Evolutionary conservation across 2,113 vertebrate genomes (phyloP).

Genomic region (Ahaetulla prasina): DNA sequence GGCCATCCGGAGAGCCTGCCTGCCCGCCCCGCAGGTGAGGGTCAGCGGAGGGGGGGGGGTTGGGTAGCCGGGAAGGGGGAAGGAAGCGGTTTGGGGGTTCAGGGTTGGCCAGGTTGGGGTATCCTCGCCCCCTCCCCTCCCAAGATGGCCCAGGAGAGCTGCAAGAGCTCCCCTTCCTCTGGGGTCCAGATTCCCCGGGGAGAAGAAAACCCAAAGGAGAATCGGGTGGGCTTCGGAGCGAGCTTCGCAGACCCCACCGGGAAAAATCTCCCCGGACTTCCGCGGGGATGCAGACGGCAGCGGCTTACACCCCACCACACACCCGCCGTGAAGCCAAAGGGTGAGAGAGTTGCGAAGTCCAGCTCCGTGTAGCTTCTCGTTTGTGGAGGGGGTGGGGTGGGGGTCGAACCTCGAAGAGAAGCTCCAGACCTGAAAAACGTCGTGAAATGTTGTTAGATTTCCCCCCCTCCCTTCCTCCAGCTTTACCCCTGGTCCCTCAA

Average conservation of each 20-base stretch:
- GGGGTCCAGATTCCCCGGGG: background rate
- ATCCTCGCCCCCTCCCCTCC: too few species aligned
- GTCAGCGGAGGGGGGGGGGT: rapidly evolving
- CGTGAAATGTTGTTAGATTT: background rate
- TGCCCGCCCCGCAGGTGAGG: conserved; percentile 81
- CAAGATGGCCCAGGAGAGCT: background rate
- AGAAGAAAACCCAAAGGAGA: background rate
- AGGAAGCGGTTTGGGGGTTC: background rate
- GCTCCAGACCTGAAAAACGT: background rate
- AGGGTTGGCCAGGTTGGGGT: background rate
- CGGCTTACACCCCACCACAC: rapidly evolving
- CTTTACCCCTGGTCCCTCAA: background rate
- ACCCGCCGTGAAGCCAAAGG: background rate
- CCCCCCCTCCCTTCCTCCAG: background rate
- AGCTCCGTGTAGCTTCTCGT: background rate
- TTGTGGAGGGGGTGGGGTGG: background rate
- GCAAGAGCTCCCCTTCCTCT: background rate
- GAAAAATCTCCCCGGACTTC: background rate
- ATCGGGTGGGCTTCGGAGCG: background rate
- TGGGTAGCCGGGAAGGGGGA: background rate
- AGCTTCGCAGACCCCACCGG: background rate
- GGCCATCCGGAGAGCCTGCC: conserved; percentile 84
- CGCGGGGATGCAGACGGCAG: background rate
- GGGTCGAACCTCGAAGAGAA: background rate
- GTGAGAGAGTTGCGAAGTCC: background rate